Conservation (phyloP, 2,113 vertebrate species). For the Oxygymnocypris stewartii region DNA sequence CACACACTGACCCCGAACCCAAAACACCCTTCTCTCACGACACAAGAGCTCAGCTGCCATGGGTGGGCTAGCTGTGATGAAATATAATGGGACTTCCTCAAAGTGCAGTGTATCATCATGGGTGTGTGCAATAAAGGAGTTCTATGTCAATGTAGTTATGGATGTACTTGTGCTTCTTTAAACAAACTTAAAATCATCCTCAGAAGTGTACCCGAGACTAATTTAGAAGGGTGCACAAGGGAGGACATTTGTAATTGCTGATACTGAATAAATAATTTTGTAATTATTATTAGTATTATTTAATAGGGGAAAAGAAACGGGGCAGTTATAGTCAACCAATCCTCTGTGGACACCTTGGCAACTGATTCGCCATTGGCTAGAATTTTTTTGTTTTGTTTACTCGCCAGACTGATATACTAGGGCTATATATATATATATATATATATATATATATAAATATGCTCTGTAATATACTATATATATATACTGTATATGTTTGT, state of each 20-base stretch:
- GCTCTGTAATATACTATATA: no score
- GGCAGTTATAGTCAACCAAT: neutral
- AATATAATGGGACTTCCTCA: neutral
- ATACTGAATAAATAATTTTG: neutral
- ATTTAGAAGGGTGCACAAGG: neutral
- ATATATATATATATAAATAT: no score
- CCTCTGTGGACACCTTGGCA: no score
- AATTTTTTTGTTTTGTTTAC: no score
- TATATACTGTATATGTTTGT: no score
- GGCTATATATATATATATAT: no score
- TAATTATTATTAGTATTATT: neutral
- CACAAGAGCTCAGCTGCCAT: neutral
- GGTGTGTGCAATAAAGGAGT: neutral
- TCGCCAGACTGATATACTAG: no score
- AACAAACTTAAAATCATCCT: neutral
- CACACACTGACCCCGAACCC: conserved; percentile 34
- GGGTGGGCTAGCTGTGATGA: neutral
- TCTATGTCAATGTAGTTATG: no score
- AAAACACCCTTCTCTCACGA: neutral
- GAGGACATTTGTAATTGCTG: neutral
- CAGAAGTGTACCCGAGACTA: neutral
- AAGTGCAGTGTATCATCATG: neutral
- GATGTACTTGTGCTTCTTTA: no score
- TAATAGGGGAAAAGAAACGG: neutral
- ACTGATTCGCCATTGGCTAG: no score